phyloP scores from a whole-genome alignment of 2,888 invertebrate genomes.

The Xanthorhoe designata region DNA sequence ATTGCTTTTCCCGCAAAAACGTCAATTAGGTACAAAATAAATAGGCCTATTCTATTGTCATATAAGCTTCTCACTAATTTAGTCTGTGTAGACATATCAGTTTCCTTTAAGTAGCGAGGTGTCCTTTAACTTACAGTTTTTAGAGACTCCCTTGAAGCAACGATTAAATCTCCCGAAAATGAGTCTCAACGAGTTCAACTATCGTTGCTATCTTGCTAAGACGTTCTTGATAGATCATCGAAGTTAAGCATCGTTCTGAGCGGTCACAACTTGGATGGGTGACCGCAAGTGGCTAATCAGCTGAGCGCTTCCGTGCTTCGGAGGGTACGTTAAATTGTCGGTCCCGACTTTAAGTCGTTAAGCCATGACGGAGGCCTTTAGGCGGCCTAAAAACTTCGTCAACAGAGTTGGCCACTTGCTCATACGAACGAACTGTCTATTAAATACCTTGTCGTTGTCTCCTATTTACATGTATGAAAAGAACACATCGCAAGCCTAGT shows the following conservation, averaged over 20 bases:
- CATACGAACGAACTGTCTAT: neutral
- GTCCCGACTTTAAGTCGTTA: too few species aligned
- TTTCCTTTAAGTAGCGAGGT: conserved; percentile 2
- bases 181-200: neutral
- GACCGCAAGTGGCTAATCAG: too few species aligned
- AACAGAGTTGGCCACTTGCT: too few species aligned
- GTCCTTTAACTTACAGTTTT: neutral
- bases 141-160: neutral
- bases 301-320: too few species aligned
- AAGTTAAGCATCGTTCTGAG: too few species aligned
- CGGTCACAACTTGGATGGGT: too few species aligned
- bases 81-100: conserved; percentile 6
- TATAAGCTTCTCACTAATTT: neutral
- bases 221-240: too few species aligned
- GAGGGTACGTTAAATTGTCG: too few species aligned
- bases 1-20: neutral
- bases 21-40: conserved; percentile 22
- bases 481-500: neutral
- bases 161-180: neutral
- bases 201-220: too few species aligned
- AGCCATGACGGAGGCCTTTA: too few species aligned
- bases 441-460: neutral
- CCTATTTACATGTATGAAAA: neutral
- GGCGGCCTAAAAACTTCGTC: too few species aligned
- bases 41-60: conserved; percentile 1